phyloP scores from a whole-genome alignment of 2,113 vertebrate species.

The Xenopus laevis region DNA sequence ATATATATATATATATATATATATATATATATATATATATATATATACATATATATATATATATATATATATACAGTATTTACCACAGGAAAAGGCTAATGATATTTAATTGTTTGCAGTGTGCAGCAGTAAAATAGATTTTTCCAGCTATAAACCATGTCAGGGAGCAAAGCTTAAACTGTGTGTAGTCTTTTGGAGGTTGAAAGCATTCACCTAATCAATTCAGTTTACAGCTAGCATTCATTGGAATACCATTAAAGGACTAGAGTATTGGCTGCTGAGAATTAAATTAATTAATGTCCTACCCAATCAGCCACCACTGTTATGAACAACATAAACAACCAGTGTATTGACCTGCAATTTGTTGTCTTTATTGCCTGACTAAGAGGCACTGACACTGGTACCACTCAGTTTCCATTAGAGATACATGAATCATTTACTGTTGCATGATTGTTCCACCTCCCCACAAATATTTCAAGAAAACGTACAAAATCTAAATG shows the following conservation, averaged over 20 bases:
- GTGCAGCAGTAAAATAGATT: conserved; percentile 21
- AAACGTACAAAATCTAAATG: not conserved
- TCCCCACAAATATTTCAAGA: not conserved
- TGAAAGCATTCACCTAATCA: conserved; percentile 24
- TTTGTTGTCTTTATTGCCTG: not conserved
- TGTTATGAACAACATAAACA: conserved; percentile 9
- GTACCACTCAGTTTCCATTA: not conserved
- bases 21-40: too few species aligned
- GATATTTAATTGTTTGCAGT: not conserved
- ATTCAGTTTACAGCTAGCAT: conserved; percentile 18
- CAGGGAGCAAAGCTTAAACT: not conserved
- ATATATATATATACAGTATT: too few species aligned
- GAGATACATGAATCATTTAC: not conserved
- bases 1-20: too few species aligned
- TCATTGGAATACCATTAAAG: conserved; percentile 28
- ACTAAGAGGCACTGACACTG: not conserved
- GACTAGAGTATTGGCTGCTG: conserved; percentile 15
- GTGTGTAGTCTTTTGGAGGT: conserved; percentile 9
- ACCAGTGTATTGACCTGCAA: not conserved
- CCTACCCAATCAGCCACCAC: conserved; percentile 5
- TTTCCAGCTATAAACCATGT: conserved; percentile 17
- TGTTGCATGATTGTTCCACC: not conserved
- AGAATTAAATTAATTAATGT: conserved; percentile 16
- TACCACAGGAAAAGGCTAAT: not conserved
- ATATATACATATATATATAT: too few species aligned